These are phyloP conservation scores for Ptilonorhynchus violaceus DNA, from an alignment of 2,113 vertebrate species.

Conservation along the genomic window DNA sequence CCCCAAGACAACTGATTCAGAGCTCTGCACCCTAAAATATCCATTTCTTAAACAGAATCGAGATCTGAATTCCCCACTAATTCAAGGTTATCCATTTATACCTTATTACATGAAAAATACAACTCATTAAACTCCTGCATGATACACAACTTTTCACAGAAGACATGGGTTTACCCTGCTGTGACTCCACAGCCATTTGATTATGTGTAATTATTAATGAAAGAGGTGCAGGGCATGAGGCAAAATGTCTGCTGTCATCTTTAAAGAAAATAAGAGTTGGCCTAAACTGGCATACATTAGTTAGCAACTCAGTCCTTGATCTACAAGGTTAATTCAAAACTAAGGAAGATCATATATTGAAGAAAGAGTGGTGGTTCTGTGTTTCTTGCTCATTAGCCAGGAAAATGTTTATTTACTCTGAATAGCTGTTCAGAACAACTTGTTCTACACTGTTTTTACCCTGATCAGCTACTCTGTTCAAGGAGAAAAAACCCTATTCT, in stretches of 20 bases:
- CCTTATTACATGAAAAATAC: neutral
- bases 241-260: neutral
- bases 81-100: neutral
- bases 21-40: neutral
- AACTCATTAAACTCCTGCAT: neutral
- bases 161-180: neutral
- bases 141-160: neutral
- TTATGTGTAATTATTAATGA: neutral
- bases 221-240: neutral
- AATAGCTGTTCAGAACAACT: neutral
- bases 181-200: neutral
- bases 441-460: neutral
- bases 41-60: neutral
- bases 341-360: rapidly evolving
- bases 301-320: neutral
- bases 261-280: neutral
- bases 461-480: neutral
- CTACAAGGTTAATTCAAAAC: neutral
- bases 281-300: neutral
- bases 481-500: neutral
- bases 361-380: neutral
- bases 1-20: neutral
- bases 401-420: neutral
- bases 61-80: neutral
- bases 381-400: neutral